Evolutionary conservation across 2,888 invertebrate genomes (phyloP).

Genomic region (Eupithecia subumbrata): DNA sequence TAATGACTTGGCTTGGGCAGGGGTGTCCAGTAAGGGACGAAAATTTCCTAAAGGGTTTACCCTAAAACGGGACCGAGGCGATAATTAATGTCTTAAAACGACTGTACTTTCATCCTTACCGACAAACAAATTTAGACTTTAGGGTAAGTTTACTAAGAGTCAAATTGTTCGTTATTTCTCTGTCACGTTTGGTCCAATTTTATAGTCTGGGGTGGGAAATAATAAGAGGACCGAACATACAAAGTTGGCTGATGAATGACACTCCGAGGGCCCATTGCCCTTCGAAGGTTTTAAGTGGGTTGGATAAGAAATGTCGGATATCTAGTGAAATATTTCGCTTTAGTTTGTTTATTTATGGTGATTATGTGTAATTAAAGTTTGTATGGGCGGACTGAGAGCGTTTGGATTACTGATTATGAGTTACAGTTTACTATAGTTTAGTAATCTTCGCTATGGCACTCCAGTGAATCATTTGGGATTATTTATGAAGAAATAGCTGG

Average conservation of each 20-base stretch:
- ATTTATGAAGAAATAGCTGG: neutral
- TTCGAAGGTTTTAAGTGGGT: conserved; percentile 82
- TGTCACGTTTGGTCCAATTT: conserved; percentile 77
- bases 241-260: conserved; percentile 83
- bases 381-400: conserved; percentile 55
- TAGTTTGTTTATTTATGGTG: conserved; percentile 56
- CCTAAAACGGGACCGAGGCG: conserved; percentile 76
- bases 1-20: conserved; percentile 77
- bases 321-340: conserved; percentile 76
- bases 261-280: conserved; percentile 83
- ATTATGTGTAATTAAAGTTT: conserved; percentile 68
- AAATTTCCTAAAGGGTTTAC: conserved; percentile 82
- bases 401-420: conserved; percentile 42
- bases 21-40: conserved; percentile 81
- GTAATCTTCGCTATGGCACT: neutral
- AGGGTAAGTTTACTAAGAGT: conserved; percentile 42
- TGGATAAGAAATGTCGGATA: conserved; percentile 82
- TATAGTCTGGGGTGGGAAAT: conserved; percentile 80
- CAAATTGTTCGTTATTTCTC: conserved; percentile 40
- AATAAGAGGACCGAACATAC: conserved; percentile 80
- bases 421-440: conserved; percentile 35
- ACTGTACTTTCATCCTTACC: conserved; percentile 60
- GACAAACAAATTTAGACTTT: conserved; percentile 50
- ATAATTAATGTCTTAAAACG: conserved; percentile 81
- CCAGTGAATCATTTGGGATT: neutral